These are phyloP conservation scores for Drosophila mettleri DNA, from an alignment of 2,888 invertebrate genomes.

Conservation along the genomic window DNA sequence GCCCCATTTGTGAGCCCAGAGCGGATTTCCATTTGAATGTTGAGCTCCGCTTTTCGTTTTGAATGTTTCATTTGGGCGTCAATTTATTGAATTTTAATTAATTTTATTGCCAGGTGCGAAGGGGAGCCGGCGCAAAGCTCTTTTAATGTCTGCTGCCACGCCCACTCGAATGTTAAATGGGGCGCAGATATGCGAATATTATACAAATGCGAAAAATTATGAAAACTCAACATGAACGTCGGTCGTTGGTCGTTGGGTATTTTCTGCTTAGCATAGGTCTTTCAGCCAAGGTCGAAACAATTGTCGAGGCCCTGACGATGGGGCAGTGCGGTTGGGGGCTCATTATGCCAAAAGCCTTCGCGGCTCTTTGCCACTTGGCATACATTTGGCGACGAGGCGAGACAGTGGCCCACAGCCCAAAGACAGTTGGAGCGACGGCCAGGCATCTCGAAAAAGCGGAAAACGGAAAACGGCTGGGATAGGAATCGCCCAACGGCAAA, in stretches of 20 bases:
- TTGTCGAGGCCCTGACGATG: conserved; percentile 49
- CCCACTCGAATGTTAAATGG: conserved; percentile 35
- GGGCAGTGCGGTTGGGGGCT: conserved; percentile 41
- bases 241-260: too few species aligned
- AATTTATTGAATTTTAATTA: conserved; percentile 80
- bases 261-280: conserved; percentile 8
- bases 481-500: background rate
- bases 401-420: background rate
- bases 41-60: conserved; percentile 21
- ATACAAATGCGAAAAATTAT: conserved; percentile 68
- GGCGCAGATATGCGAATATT: conserved; percentile 48
- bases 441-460: background rate
- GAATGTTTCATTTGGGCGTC: conserved; percentile 65
- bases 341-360: conserved; percentile 71
- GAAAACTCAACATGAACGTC: conserved; percentile 60
- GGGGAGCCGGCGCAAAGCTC: conserved; percentile 41
- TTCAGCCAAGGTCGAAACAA: conserved; percentile 67
- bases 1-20: background rate
- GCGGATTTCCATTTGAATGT: conserved; percentile 14
- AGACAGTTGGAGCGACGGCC: background rate
- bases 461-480: background rate
- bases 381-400: conserved; percentile 51
- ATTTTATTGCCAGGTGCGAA: conserved; percentile 62
- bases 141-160: conserved; percentile 52
- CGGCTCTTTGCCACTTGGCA: conserved; percentile 68